Conservation (phyloP, 2,797 vertebrate species). For the Lagodon rhomboides region DNA sequence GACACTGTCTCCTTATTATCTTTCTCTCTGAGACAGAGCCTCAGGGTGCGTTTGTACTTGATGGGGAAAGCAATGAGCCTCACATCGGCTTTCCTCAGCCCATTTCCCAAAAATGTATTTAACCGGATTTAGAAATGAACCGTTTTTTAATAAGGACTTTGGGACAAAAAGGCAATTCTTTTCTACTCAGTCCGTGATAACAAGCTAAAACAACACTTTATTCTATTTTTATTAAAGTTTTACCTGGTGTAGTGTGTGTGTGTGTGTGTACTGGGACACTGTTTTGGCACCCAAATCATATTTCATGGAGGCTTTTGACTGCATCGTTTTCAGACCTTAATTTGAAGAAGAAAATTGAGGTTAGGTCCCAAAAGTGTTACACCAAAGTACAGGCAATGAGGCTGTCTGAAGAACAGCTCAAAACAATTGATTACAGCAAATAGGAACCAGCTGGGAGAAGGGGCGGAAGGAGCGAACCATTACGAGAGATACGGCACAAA, state of each 20-base stretch:
- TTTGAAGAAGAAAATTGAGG: conserved; percentile 28
- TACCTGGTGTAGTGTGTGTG: neutral
- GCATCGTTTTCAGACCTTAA: conserved; percentile 23
- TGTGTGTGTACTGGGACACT: neutral
- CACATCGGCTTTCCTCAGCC: conserved; percentile 53
- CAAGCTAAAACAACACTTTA: neutral
- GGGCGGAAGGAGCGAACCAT: conserved; percentile 13
- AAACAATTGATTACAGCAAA: conserved; percentile 39
- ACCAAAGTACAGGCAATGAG: conserved; percentile 20
- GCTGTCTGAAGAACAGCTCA: conserved; percentile 35
- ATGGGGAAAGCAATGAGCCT: conserved; percentile 64
- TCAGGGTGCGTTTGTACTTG: conserved; percentile 53
- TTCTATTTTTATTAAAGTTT: neutral
- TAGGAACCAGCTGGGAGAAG: conserved; percentile 12
- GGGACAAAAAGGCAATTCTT: conserved; percentile 19
- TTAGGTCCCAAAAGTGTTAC: conserved; percentile 23
- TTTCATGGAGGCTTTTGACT: conserved; percentile 10
- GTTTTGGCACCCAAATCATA: neutral
- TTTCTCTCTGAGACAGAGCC: conserved; percentile 48
- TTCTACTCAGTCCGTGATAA: conserved; percentile 1
- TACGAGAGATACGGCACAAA: conserved; percentile 3
- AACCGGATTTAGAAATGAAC: conserved; percentile 52
- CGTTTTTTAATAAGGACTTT: conserved; percentile 37
- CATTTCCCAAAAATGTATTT: conserved; percentile 66
- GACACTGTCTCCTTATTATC: conserved; percentile 53